A percentile compares a stretch with the other conserved stretches of the same genome.
phyloP scores from a whole-genome alignment of 2,888 invertebrate species.

The Pollenia griseotomentosa region DNA sequence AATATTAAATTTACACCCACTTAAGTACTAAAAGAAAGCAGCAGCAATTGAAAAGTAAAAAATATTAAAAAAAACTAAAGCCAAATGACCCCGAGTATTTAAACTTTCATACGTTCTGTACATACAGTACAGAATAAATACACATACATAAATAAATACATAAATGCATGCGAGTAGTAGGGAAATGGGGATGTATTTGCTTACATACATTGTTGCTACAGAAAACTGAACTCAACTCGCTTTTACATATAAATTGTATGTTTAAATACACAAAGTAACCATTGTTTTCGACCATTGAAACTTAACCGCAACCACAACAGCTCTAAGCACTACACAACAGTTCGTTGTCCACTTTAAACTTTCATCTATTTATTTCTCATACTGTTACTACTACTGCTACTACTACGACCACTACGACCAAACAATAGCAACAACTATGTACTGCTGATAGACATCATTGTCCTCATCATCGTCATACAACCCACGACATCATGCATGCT shows the following conservation, averaged over 20 bases:
- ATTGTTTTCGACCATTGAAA: constrained; percentile 69
- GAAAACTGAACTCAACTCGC: neutral
- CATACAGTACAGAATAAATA: constrained; percentile 11
- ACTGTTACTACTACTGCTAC: neutral
- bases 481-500: constrained; percentile 4
- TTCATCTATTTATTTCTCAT: constrained; percentile 5
- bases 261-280: constrained; percentile 68
- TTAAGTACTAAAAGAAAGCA: constrained; percentile 56
- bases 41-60: constrained; percentile 13
- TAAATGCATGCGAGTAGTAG: neutral
- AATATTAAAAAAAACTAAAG: constrained; percentile 11
- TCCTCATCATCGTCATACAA: constrained; percentile 21
- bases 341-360: constrained; percentile 46
- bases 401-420: neutral
- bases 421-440: constrained; percentile 11
- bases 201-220: constrained; percentile 17
- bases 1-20: constrained; percentile 69
- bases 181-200: neutral
- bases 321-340: constrained; percentile 63
- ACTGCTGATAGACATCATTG: constrained; percentile 20
- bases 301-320: constrained; percentile 72
- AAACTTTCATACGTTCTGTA: constrained; percentile 16
- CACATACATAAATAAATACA: neutral
- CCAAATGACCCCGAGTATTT: constrained; percentile 62
- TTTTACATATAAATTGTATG: constrained; percentile 49